A percentile compares a stretch with the other conserved stretches of the same genome.
Conservation (phyloP, 2,888 invertebrate genomes). For the Leptinotarsa haldemani region DNA sequence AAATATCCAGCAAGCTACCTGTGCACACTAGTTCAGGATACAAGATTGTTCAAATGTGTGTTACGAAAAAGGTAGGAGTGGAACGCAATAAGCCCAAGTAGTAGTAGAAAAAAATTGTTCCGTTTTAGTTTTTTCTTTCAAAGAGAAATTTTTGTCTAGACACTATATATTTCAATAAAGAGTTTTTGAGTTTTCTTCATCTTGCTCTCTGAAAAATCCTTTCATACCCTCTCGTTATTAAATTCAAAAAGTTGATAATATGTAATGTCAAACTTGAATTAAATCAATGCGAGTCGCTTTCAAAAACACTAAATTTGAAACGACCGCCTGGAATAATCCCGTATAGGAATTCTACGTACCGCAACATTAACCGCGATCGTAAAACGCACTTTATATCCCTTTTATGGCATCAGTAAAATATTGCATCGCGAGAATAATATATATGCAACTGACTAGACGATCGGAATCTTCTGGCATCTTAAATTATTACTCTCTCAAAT, state of each 20-base stretch:
- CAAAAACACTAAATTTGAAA: constrained; percentile 67
- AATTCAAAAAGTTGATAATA: constrained; percentile 16
- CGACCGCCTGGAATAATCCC: constrained; percentile 65
- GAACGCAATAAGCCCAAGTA: too few species aligned
- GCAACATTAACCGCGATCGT: constrained; percentile 66
- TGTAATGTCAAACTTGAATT: constrained; percentile 30
- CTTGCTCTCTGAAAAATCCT: too few species aligned
- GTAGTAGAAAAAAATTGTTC: too few species aligned
- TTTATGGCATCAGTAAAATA: constrained; percentile 68
- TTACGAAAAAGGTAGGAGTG: too few species aligned
- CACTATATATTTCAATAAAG: too few species aligned
- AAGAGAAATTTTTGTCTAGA: too few species aligned
- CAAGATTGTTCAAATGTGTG: too few species aligned
- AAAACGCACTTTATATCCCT: constrained; percentile 67
- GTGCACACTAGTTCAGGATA: too few species aligned
- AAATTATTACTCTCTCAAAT: constrained; percentile 21
- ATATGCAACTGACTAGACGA: constrained; percentile 48
- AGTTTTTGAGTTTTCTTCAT: too few species aligned
- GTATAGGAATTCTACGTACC: constrained; percentile 64
- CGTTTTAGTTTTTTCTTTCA: too few species aligned
- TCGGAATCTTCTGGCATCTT: constrained; percentile 22
- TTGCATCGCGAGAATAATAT: constrained; percentile 67
- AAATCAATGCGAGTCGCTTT: constrained; percentile 61
- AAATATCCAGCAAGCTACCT: too few species aligned
- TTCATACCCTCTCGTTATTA: too few species aligned